These are phyloP conservation scores for Bicyclus anynana DNA, from an alignment of 1,140 invertebrate species.

Conservation along the genomic window DNA sequence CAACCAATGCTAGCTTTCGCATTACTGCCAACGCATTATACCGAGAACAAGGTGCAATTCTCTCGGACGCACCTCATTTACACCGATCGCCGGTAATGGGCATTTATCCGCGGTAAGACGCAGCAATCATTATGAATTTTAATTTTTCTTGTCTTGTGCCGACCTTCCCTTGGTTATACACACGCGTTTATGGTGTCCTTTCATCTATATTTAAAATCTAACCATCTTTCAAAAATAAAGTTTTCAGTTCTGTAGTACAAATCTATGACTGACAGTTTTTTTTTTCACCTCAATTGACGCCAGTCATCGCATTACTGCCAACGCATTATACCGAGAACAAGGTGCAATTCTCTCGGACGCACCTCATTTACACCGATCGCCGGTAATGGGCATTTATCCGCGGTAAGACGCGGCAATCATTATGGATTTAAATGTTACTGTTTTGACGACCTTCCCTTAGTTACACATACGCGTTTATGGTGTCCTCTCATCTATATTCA, in stretches of 20 bases:
- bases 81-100: slow-evolving; percentile 29
- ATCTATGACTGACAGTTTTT: too few species aligned
- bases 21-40: slow-evolving; percentile 12
- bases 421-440: slow-evolving; percentile 37
- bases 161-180: slow-evolving; percentile 1
- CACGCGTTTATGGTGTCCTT: neutral
- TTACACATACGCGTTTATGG: neutral
- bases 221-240: too few species aligned
- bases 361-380: slow-evolving; percentile 31
- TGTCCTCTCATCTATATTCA: too few species aligned
- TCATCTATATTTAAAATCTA: too few species aligned
- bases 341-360: slow-evolving; percentile 20
- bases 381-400: slow-evolving; percentile 30
- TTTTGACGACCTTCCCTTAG: too few species aligned
- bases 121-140: slow-evolving; percentile 34
- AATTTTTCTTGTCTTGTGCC: too few species aligned
- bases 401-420: slow-evolving; percentile 27
- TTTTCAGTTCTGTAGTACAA: too few species aligned
- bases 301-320: slow-evolving; percentile 15
- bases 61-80: slow-evolving; percentile 27
- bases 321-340: slow-evolving; percentile 16
- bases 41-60: slow-evolving; percentile 21
- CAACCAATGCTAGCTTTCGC: neutral
- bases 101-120: slow-evolving; percentile 26
- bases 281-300: too few species aligned